These are phyloP conservation scores for Eleginops maclovinus DNA, from an alignment of 2,113 vertebrate species.

Conservation along the genomic window DNA sequence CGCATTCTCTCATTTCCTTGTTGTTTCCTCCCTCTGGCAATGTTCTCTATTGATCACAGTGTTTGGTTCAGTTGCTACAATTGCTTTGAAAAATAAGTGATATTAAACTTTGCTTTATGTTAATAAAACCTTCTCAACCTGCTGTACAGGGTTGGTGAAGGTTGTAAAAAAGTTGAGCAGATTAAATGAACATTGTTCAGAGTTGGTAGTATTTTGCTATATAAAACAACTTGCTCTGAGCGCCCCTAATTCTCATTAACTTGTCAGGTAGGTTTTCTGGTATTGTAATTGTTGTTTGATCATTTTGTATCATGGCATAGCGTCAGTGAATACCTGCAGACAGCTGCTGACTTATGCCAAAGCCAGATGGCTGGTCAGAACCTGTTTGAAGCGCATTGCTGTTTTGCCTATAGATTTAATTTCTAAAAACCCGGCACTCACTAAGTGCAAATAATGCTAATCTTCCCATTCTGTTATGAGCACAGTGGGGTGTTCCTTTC, in stretches of 20 bases:
- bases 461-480: background rate
- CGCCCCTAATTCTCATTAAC: background rate
- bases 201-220: background rate
- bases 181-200: background rate
- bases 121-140: background rate
- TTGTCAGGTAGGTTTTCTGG: background rate
- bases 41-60: background rate
- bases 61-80: background rate
- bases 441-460: constrained; percentile 2
- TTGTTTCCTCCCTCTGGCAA: background rate
- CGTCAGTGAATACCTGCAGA: background rate
- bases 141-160: background rate
- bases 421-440: background rate
- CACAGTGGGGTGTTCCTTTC: background rate
- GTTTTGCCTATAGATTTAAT: background rate
- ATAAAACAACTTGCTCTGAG: background rate
- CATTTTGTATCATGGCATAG: background rate
- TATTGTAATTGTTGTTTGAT: background rate
- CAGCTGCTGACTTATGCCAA: background rate
- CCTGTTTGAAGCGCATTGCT: background rate
- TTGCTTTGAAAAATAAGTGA: background rate
- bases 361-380: background rate
- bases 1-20: background rate
- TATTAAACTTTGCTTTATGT: background rate
- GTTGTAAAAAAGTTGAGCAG: background rate